A percentile compares a stretch with the other conserved stretches of the same genome.
These are phyloP conservation scores for Aldabrachelys gigantea DNA, from an alignment of 2,113 vertebrate genomes.

Conservation along the genomic window DNA sequence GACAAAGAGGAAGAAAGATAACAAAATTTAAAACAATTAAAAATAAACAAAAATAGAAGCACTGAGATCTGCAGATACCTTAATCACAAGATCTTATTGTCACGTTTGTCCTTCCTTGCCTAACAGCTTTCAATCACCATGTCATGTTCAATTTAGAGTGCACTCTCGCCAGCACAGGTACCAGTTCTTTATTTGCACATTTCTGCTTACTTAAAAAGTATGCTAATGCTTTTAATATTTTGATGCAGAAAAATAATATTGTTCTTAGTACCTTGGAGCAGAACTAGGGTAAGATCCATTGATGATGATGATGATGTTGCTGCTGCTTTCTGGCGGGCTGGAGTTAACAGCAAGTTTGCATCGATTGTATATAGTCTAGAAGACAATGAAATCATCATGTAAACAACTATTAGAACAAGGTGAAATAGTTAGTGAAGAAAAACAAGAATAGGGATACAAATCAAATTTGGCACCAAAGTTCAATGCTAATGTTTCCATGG, in stretches of 20 bases:
- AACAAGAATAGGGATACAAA: background rate
- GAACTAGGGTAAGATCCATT: conserved; percentile 54
- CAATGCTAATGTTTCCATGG: background rate
- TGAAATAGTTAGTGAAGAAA: background rate
- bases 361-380: conserved; percentile 92
- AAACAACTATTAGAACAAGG: conserved; percentile 23
- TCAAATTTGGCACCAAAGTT: background rate
- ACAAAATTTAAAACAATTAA: background rate
- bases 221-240: background rate
- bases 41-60: background rate
- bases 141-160: background rate
- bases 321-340: conserved; percentile 74
- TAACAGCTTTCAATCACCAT: background rate
- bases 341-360: conserved; percentile 83
- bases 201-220: background rate
- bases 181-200: background rate
- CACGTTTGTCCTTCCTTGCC: background rate
- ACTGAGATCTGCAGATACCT: background rate
- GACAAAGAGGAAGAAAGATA: background rate
- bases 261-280: conserved; percentile 70
- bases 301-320: background rate
- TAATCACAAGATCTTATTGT: background rate
- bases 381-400: conserved; percentile 36
- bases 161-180: background rate
- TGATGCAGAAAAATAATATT: background rate